These are phyloP conservation scores for Platycercus adscitus DNA, from an alignment of 2,113 vertebrate genomes.

Conservation along the genomic window DNA sequence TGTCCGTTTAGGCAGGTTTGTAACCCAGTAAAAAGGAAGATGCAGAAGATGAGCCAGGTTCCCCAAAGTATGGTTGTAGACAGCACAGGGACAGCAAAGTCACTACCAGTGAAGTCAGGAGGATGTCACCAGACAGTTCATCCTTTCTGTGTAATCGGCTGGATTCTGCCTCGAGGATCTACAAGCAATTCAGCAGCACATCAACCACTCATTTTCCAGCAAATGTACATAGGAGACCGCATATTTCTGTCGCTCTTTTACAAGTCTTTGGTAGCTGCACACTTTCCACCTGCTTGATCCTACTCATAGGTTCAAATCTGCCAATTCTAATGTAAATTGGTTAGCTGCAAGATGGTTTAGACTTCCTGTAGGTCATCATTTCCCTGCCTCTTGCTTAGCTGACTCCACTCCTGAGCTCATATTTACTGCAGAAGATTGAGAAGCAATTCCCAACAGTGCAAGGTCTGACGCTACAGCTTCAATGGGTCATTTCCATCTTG, in stretches of 20 bases:
- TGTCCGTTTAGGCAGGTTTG: background rate
- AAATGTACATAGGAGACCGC: background rate
- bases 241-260: background rate
- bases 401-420: background rate
- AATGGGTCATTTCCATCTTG: background rate
- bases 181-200: background rate
- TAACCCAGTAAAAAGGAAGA: background rate
- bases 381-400: background rate
- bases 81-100: background rate
- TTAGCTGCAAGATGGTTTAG: background rate
- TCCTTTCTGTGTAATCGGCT: background rate
- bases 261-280: background rate
- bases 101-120: background rate
- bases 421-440: background rate
- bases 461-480: background rate
- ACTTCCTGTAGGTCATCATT: background rate
- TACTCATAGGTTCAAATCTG: background rate
- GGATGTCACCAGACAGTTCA: background rate
- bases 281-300: background rate
- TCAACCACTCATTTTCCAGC: background rate
- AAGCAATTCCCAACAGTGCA: background rate
- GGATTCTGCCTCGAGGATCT: background rate
- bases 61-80: background rate
- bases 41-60: background rate
- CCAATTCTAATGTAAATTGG: background rate